These are phyloP conservation scores for Campoplex capitator DNA, from an alignment of 2,888 invertebrate species.

Conservation along the genomic window DNA sequence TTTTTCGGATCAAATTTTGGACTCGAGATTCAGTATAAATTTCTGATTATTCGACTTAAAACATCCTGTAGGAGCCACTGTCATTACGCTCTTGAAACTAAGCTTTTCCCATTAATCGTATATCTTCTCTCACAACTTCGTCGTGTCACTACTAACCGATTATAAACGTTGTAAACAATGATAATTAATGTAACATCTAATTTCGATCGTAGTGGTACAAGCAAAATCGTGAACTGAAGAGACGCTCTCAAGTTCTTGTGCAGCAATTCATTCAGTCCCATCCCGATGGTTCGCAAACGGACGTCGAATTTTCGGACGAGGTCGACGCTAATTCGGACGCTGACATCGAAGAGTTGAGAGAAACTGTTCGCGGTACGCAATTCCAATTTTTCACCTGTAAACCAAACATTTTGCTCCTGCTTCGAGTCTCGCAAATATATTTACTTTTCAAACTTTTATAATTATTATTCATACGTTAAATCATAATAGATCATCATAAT, in stretches of 20 bases:
- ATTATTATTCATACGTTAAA: background rate
- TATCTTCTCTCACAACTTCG: background rate
- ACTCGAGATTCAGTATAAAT: background rate
- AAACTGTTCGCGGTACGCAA: slow-evolving; percentile 86
- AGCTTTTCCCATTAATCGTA: no score
- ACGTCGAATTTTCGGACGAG: slow-evolving; percentile 79
- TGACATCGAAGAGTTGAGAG: slow-evolving; percentile 90
- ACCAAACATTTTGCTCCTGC: background rate
- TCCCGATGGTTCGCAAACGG: slow-evolving; percentile 84
- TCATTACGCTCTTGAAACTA: background rate
- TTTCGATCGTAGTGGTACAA: slow-evolving; percentile 89
- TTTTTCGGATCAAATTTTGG: background rate
- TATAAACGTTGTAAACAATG: background rate
- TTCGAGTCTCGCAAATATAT: background rate
- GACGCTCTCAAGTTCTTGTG: slow-evolving; percentile 88
- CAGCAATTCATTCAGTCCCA: slow-evolving; percentile 87
- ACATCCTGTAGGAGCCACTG: background rate
- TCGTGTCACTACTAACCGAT: background rate
- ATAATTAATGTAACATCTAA: slow-evolving; percentile 30
- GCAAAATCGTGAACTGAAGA: slow-evolving; percentile 90
- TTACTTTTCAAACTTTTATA: background rate
- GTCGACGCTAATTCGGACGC: slow-evolving; percentile 81
- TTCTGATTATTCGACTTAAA: background rate
- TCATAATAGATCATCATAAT: background rate
- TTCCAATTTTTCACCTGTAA: slow-evolving; percentile 9